phyloP scores from a whole-genome alignment of 1,140 invertebrate genomes.

The Zophobas morio region DNA sequence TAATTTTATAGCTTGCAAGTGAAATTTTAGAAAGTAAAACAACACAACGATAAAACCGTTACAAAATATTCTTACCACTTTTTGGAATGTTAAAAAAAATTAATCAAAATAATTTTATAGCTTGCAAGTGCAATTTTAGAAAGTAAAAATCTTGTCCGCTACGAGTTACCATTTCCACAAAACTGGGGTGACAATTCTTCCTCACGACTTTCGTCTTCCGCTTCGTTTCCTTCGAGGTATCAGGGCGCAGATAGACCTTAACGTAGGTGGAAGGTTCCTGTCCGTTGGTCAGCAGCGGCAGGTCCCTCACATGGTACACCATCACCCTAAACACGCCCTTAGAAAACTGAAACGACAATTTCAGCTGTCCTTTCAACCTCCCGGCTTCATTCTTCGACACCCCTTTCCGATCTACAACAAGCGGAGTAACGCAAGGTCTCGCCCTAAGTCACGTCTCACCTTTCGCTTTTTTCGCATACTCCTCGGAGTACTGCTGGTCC shows the following conservation, averaged over 20 bases:
- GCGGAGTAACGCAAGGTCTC: not conserved
- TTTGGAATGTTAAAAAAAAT: too few relatives aligned
- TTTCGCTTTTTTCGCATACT: slow-evolving; percentile 74
- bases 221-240: slow-evolving; percentile 91
- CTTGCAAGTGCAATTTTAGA: too few relatives aligned
- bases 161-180: slow-evolving; percentile 94
- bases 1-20: too few relatives aligned
- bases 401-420: slow-evolving; percentile 46
- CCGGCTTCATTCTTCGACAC: slow-evolving; percentile 58
- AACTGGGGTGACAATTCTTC: slow-evolving; percentile 94
- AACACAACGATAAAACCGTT: too few relatives aligned
- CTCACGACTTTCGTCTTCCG: slow-evolving; percentile 95
- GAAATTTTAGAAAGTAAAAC: too few relatives aligned
- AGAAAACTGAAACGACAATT: slow-evolving; percentile 88
- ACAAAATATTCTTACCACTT: too few relatives aligned
- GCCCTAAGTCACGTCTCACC: slow-evolving; percentile 67
- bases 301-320: slow-evolving; percentile 89
- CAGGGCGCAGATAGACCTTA: slow-evolving; percentile 93
- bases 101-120: too few relatives aligned
- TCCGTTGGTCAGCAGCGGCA: slow-evolving; percentile 81
- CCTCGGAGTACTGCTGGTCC: slow-evolving; percentile 88
- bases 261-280: slow-evolving; percentile 93
- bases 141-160: too few relatives aligned
- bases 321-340: slow-evolving; percentile 87
- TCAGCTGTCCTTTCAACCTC: slow-evolving; percentile 65